A percentile compares a stretch with the other conserved stretches of the same genome.
Conservation (phyloP, 2,797 vertebrate genomes). For the Thunnus albacares region DNA sequence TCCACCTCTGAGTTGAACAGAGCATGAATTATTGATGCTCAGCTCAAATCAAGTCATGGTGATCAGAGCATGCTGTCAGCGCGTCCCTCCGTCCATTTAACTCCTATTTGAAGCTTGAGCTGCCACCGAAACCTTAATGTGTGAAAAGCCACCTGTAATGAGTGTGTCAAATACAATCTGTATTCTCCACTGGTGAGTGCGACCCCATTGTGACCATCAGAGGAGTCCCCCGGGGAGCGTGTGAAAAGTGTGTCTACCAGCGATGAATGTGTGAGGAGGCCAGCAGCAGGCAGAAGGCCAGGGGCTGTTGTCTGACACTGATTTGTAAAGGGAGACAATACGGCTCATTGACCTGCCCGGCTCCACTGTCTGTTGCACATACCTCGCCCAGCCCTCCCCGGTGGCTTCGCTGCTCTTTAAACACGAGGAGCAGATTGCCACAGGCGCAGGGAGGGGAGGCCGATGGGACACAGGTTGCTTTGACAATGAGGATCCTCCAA, state of each 20-base stretch:
- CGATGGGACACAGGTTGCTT: slow-evolving; percentile 78
- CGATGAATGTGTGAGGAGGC: slow-evolving; percentile 53
- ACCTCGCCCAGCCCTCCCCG: slow-evolving; percentile 75
- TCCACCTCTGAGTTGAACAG: neutral
- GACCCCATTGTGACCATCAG: slow-evolving; percentile 75
- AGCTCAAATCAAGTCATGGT: slow-evolving; percentile 55
- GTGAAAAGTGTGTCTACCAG: slow-evolving; percentile 72
- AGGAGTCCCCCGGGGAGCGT: slow-evolving; percentile 59
- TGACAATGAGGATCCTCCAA: slow-evolving; percentile 84
- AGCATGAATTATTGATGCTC: slow-evolving; percentile 75
- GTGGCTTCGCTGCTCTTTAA: slow-evolving; percentile 74
- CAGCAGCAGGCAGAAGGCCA: slow-evolving; percentile 84
- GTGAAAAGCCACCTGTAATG: slow-evolving; percentile 81
- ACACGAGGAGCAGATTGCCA: slow-evolving; percentile 83
- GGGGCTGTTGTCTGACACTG: slow-evolving; percentile 87
- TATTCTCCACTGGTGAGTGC: slow-evolving; percentile 63
- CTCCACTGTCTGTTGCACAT: slow-evolving; percentile 87
- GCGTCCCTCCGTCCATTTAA: slow-evolving; percentile 56
- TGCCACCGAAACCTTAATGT: slow-evolving; percentile 53
- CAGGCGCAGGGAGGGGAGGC: slow-evolving; percentile 53
- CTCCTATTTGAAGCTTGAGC: slow-evolving; percentile 69
- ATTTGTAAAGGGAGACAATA: slow-evolving; percentile 88
- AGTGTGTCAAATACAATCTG: slow-evolving; percentile 78
- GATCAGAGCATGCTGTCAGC: slow-evolving; percentile 14
- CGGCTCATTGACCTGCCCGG: slow-evolving; percentile 84